Evolutionary conservation across 2,797 vertebrate species (phyloP).

Genomic region (Salmo trutta): DNA sequence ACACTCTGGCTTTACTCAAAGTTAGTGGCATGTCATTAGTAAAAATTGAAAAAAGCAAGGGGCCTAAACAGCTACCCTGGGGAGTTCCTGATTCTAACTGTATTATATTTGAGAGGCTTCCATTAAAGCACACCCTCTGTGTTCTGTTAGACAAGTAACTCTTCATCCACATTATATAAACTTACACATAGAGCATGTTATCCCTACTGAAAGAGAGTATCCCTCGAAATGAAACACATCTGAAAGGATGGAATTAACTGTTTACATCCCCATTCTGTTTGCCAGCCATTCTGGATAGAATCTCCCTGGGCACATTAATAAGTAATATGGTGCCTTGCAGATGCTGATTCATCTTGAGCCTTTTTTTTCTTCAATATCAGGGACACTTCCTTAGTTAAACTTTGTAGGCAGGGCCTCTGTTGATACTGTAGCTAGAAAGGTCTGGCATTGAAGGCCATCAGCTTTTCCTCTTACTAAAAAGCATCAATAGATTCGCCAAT

Average conservation of each 20-base stretch:
- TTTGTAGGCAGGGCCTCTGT: neutral
- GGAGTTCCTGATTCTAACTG: no score
- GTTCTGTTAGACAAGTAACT: no score
- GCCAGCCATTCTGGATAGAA: neutral
- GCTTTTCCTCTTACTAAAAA: no score
- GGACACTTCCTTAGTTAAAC: neutral
- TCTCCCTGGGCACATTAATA: neutral
- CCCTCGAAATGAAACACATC: neutral
- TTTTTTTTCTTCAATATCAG: neutral
- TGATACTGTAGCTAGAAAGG: neutral
- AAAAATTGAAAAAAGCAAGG: no score
- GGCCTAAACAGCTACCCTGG: no score
- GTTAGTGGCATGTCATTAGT: no score
- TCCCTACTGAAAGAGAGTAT: neutral
- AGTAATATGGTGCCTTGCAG: neutral
- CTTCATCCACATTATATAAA: neutral
- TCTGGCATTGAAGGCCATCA: neutral
- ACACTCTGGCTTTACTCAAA: no score
- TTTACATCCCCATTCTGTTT: neutral
- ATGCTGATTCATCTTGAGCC: constrained; percentile 2
- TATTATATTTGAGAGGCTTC: no score
- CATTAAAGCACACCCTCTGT: no score
- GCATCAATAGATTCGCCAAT: no score
- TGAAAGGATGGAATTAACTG: neutral
- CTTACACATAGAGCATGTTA: neutral